Evolutionary conservation across 2,888 invertebrate species (phyloP).

Genomic region (Thereva unica): DNA sequence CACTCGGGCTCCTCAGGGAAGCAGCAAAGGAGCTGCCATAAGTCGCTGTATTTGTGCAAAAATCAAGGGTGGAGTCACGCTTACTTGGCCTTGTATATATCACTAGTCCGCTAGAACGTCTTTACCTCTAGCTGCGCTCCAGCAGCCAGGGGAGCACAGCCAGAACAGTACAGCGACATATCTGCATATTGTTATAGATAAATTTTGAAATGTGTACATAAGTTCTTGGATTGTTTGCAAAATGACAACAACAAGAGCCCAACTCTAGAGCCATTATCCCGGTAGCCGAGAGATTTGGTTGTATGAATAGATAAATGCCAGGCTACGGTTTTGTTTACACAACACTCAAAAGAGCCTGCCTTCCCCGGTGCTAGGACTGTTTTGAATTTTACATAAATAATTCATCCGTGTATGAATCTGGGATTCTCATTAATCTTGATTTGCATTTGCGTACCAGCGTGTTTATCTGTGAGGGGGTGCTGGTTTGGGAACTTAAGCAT

Average conservation of each 20-base stretch:
- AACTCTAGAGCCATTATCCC: conserved; percentile 31
- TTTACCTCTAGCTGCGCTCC: not conserved
- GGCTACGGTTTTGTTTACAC: conserved; percentile 26
- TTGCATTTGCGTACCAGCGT: conserved; percentile 25
- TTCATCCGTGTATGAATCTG: conserved; percentile 35
- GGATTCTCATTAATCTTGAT: conserved; percentile 36
- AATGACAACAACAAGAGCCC: conserved; percentile 32
- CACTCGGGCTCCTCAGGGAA: not conserved
- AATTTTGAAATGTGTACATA: conserved; percentile 33
- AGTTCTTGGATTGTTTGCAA: conserved; percentile 36
- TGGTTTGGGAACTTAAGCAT: conserved; percentile 18
- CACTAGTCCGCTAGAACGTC: not conserved
- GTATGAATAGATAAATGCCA: conserved; percentile 33
- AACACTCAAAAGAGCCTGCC: conserved; percentile 34
- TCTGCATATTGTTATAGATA: conserved; percentile 34
- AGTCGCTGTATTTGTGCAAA: conserved; percentile 13
- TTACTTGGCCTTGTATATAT: not conserved
- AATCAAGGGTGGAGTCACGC: conserved; percentile 6
- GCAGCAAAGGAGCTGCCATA: conserved; percentile 7
- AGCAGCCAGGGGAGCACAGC: not conserved
- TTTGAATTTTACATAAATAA: conserved; percentile 36
- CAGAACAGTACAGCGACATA: conserved; percentile 19
- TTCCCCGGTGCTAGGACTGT: conserved; percentile 16
- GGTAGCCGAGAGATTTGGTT: conserved; percentile 28
- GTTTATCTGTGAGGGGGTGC: conserved; percentile 4